Base-by-base conservation (phyloP, 1,140 invertebrate genomes). In the Schlechtendalia chinensis region DNA sequence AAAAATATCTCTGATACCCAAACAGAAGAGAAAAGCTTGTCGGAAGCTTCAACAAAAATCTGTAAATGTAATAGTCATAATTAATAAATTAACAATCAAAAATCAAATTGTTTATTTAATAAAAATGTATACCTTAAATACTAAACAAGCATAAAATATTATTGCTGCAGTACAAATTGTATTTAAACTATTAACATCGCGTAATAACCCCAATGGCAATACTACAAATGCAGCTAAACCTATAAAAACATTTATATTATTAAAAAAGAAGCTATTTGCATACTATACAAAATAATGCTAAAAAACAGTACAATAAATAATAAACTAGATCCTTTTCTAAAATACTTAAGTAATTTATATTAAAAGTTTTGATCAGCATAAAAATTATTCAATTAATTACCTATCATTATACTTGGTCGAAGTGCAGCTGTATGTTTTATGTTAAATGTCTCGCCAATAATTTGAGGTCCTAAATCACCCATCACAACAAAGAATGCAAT, bases 401-500 rank as follows among this genome's bases (percentile, higher is more conserved):
- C 85, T 84, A 87, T 88, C 56, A 91, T 83, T 29, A 87, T 85
- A 22, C 86, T 85, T 80, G 88, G 89, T 83, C 93, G 88, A 63
- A 94, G 86, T 58, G 89, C 90, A 82, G 91, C 88, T 67, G 90
- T 91, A 82, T 93, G 91, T 84, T 91, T 89, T 24, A 94, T 88
- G 58, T 91, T 89, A 65, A 95, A 89, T 74, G 95, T 87, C 86
- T 96, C 93, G 1, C 92, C 89, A 59, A 98, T 88, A 82, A 99
- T 95, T 83, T 93, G 91, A 81, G 97, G 96, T 17, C 95, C 96
- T 29, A 98, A 88, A 86, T 99, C 97, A 8, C 97, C 97, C 82
- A 98, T 94, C 16, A 98, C 95, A n/a, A 98, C 96, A 87, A 98
- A 96, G 85, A 96, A 98, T 12, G 96, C 96, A 80, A 98, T 93